Conservation (phyloP, 2,113 vertebrate genomes). For the Gorsachius goisagi region DNA sequence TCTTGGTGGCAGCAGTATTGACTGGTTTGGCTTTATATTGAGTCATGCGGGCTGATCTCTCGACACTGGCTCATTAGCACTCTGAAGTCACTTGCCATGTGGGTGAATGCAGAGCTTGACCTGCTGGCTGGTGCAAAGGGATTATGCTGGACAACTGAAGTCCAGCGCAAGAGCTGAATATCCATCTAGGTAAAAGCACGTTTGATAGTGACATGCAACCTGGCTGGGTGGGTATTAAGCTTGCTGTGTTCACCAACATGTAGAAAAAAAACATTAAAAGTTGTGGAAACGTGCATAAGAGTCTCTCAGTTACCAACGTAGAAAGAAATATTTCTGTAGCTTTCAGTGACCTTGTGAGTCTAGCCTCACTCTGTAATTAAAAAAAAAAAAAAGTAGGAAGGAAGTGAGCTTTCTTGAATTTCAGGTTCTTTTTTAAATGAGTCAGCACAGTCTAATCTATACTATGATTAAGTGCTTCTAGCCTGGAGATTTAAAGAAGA, state of each 20-base stretch:
- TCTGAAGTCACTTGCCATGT: neutral
- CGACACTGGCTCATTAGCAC: neutral
- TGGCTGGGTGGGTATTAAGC: neutral
- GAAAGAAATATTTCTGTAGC: neutral
- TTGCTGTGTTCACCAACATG: neutral
- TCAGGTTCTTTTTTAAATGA: conserved; percentile 34
- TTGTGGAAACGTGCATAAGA: neutral
- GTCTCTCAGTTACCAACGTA: neutral
- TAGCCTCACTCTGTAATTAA: neutral
- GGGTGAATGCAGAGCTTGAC: neutral
- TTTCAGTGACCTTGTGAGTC: conserved; percentile 21
- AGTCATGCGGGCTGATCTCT: accelerated
- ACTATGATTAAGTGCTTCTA: neutral
- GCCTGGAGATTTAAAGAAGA: conserved; percentile 17
- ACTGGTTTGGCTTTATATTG: neutral
- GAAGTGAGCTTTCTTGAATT: conserved; percentile 48
- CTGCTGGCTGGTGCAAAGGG: neutral
- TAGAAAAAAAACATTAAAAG: neutral
- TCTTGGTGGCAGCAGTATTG: neutral
- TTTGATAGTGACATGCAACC: neutral
- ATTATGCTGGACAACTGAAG: neutral
- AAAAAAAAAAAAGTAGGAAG: neutral
- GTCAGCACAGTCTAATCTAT: conserved; percentile 33
- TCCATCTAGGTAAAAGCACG: neutral
- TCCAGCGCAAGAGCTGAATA: neutral